Evolutionary conservation across 2,113 vertebrate species (phyloP).

Genomic region (Nettapus auritus): DNA sequence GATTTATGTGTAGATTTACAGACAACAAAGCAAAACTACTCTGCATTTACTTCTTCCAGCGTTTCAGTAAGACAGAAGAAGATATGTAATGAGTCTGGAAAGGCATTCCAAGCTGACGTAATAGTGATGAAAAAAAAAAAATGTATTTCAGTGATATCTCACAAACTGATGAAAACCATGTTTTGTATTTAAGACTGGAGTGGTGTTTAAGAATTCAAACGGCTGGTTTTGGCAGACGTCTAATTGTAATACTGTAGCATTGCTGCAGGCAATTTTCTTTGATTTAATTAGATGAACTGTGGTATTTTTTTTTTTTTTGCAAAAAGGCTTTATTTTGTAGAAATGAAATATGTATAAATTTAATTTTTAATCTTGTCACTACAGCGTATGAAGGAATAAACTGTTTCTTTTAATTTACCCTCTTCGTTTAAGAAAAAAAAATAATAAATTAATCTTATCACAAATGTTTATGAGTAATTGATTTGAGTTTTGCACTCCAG

Average conservation of each 20-base stretch:
- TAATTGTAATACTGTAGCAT: conserved; percentile 83
- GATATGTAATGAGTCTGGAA: background rate
- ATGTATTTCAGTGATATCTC: conserved; percentile 47
- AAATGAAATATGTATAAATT: conserved; percentile 89
- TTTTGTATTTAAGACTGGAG: conserved; percentile 68
- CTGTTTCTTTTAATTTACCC: conserved; percentile 84
- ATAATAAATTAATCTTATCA: conserved; percentile 81
- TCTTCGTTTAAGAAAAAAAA: conserved; percentile 82
- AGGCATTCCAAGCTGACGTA: conserved; percentile 3
- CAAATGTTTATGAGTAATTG: conserved; percentile 82
- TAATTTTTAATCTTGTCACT: conserved; percentile 89
- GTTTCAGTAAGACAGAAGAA: background rate
- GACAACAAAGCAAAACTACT: background rate
- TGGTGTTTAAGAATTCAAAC: conserved; percentile 72
- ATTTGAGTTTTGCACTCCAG: conserved; percentile 71
- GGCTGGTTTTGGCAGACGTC: conserved; percentile 79
- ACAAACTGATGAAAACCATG: conserved; percentile 61
- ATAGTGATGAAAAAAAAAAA: background rate
- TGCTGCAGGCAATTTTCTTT: conserved; percentile 84
- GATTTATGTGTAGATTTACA: background rate
- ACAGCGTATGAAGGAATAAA: conserved; percentile 80
- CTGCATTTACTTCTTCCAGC: background rate
- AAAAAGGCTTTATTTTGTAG: conserved; percentile 86
- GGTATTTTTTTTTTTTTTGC: conserved; percentile 81
- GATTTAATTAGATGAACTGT: conserved; percentile 89